Base-by-base conservation (phyloP, 2,113 vertebrate species). In the Ramphastos sulfuratus region DNA sequence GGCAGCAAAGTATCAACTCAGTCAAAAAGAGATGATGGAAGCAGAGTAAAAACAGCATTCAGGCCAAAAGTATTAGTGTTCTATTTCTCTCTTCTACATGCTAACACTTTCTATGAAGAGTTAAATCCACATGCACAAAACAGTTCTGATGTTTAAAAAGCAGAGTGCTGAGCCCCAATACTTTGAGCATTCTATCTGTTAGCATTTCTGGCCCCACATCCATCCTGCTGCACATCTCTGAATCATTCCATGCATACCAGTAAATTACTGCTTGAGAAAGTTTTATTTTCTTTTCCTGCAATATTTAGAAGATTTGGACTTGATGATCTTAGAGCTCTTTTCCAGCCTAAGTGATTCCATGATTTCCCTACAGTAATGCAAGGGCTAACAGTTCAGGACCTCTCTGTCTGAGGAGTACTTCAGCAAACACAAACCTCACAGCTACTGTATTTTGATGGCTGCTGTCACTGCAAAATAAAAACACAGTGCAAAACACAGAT, bases 391-490 rank as follows among this genome's bases (percentile, higher is more conserved):
- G 69, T 19, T 70, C 82, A 74, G 54, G n/a, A 88, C 13, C 67
- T 63, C 39, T 25, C n/a, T 4, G 1, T 39, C 61, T 69, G 16
- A 84, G 76, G 39, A 78, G 9, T 9, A 60, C 56, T 92, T 81
- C n/a, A 67, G 77, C 33, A 54, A 13, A 33, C 9, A 3, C 3
- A 44, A 82, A 44, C 46, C 74, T 56, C 52, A 9, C 1, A 67
- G 50, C 59, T 19, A 35, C 5, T 19, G 7, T 4, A 23, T 59
- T 89, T 76, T 89, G 50, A 58, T 55, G 46, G 46, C 59, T 50
- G 24, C 30, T 66, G 39, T 50, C 70, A 63, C 50, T 27, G 39
- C 60, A n/a, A 91, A 89, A 89, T 17, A 87, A 73, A 90, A 94
- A 31, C 50, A 63, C 0, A 52, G 20, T 82, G 84, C 77, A 92